Evolutionary conservation across 2,797 vertebrate genomes (phyloP).

Genomic region (Tokudaia tokunoshimensis): DNA sequence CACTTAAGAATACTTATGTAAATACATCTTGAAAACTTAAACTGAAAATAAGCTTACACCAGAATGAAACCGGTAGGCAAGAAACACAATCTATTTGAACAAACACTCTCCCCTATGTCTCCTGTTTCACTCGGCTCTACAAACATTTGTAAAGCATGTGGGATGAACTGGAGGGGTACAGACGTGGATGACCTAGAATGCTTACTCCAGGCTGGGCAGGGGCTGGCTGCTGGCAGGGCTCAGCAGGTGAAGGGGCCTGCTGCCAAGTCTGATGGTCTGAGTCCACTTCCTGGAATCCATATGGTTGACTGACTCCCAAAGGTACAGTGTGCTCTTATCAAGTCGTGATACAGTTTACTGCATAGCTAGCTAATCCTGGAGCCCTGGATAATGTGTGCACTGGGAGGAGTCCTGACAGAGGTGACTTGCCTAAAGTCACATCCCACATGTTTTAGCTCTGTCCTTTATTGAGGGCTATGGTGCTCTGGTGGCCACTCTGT

Average conservation of each 20-base stretch:
- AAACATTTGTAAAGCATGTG: neutral
- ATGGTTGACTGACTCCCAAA: neutral
- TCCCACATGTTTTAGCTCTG: neutral
- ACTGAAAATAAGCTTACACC: neutral
- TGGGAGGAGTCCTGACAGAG: neutral
- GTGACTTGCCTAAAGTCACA: rapidly evolving
- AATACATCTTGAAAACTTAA: conserved; percentile 49
- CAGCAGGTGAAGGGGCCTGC: neutral
- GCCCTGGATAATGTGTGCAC: rapidly evolving
- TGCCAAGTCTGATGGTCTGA: neutral
- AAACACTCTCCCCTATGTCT: neutral
- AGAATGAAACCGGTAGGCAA: conserved; percentile 13
- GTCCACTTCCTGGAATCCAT: neutral
- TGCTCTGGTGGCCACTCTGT: neutral
- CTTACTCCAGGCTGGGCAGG: neutral
- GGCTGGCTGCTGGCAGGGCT: neutral
- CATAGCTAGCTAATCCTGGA: neutral
- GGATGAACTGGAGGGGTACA: neutral
- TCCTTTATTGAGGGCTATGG: neutral
- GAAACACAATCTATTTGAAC: conserved; percentile 8
- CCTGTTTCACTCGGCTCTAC: neutral
- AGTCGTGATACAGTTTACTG: rapidly evolving
- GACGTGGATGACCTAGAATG: neutral
- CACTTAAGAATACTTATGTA: neutral
- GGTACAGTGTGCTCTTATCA: neutral